Evolutionary conservation across 2,797 vertebrate genomes (phyloP), one percentile per base, ranked within the genome.

Genomic region (Enteromius trimaculatus): DNA sequence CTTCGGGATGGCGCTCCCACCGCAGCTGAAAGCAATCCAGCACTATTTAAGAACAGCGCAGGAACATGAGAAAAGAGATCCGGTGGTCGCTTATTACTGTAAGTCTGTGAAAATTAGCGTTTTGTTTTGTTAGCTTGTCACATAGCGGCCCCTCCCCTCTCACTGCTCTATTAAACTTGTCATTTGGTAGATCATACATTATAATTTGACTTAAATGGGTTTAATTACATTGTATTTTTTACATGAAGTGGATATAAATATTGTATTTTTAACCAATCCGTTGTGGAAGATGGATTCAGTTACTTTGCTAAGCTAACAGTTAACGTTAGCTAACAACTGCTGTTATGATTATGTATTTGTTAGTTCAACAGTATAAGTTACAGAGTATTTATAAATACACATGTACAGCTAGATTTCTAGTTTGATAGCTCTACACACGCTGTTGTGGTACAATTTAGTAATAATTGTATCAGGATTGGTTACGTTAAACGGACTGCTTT

Each of bases 21-120:
- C 92, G 0, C 96, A 96, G 89, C 93, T 99, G 88, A 96, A 93
- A 90, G 80, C 94, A 86, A 91, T 99, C 86, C 97, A 98, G 92
- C 97, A 99, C 88, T 92, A 97, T 89, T 90, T 98, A 89, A 94
- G 96, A 87, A 97, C 97, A n/a, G 98, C 96, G 0, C 96, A 97
- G 94, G 98, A 99, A 72, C 97, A 98, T 17, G 97, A 99, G 26
- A 95, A 94, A 49, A 93, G 98, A 75, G 97, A 99, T 88, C 96
- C 98, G 2, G 98, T 98, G 66, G 96, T 98, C 83, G 91, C 97
- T 3, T 99, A 99, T 88, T 99, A 98, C 94, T 99, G 98, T 99
- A 87, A 98, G 97, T 97, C 9, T 79, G 39, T 26, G 23, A 62
- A 37, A 44, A 14, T 37, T 8, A 13, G 7, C 26, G 11, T 23